These are phyloP conservation scores for Leptarthrus brevirostris DNA, from an alignment of 2,888 invertebrate species.

Conservation along the genomic window DNA sequence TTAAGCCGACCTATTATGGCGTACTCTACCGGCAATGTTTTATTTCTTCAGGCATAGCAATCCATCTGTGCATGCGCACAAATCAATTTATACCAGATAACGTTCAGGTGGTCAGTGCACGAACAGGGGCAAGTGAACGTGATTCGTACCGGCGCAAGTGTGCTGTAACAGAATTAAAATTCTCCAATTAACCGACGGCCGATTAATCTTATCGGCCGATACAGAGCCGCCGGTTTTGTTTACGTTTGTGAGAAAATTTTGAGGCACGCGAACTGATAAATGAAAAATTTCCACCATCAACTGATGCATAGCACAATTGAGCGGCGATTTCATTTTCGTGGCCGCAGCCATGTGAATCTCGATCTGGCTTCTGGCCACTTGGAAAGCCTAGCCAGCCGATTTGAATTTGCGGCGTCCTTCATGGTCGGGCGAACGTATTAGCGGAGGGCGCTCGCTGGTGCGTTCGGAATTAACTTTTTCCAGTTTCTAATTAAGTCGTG, in stretches of 20 bases:
- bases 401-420: constrained; percentile 41
- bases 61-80: constrained; percentile 31
- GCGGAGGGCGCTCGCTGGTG: constrained; percentile 46
- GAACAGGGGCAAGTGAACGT: background rate
- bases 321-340: background rate
- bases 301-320: constrained; percentile 16
- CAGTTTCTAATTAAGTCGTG: constrained; percentile 45
- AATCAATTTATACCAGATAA: constrained; percentile 19
- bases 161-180: constrained; percentile 26
- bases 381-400: background rate
- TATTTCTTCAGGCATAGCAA: background rate
- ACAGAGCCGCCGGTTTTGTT: constrained; percentile 30
- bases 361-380: background rate
- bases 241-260: constrained; percentile 27
- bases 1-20: background rate
- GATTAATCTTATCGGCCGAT: constrained; percentile 44
- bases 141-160: background rate
- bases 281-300: constrained; percentile 25
- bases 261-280: constrained; percentile 36
- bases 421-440: constrained; percentile 33
- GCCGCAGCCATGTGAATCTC: constrained; percentile 9
- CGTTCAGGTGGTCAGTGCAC: background rate
- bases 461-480: constrained; percentile 41
- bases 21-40: background rate
- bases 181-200: constrained; percentile 38